Evolutionary conservation across 2,797 vertebrate genomes (phyloP).

Genomic region (Austrolebias charrua): DNA sequence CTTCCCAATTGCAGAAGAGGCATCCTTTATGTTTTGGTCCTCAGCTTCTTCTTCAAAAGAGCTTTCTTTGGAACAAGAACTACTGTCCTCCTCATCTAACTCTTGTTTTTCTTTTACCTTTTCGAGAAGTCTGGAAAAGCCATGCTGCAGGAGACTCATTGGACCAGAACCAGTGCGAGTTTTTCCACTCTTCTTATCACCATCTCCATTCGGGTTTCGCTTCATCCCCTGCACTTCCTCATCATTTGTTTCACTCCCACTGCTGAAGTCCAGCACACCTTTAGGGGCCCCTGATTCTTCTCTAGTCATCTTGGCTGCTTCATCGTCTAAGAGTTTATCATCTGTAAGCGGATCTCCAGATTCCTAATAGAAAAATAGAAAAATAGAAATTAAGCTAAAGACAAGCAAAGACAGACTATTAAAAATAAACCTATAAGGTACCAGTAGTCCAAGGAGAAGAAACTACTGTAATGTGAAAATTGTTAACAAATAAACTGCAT

Average conservation of each 20-base stretch:
- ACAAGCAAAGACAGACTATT: not conserved
- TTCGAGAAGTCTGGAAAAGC: slow-evolving; percentile 82
- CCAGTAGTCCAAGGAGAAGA: not conserved
- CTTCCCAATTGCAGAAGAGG: slow-evolving; percentile 16
- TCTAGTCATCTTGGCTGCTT: slow-evolving; percentile 21
- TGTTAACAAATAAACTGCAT: too few relatives aligned
- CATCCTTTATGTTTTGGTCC: slow-evolving; percentile 31
- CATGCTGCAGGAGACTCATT: slow-evolving; percentile 82
- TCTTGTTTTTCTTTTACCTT: slow-evolving; percentile 41
- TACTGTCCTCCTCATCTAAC: slow-evolving; percentile 35
- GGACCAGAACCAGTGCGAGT: slow-evolving; percentile 52
- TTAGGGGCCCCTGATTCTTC: slow-evolving; percentile 17
- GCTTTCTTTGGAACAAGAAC: slow-evolving; percentile 40
- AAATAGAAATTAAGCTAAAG: slow-evolving; percentile 8
- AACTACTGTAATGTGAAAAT: not conserved
- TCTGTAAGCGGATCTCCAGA: slow-evolving; percentile 15
- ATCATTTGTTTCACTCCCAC: slow-evolving; percentile 86
- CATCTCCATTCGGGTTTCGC: slow-evolving; percentile 49
- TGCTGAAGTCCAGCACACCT: slow-evolving; percentile 77
- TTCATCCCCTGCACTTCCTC: slow-evolving; percentile 62
- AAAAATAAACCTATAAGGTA: not conserved
- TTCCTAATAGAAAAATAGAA: slow-evolving; percentile 45
- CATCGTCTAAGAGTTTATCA: slow-evolving; percentile 4
- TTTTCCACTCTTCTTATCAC: slow-evolving; percentile 22
- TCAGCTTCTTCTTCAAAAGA: slow-evolving; percentile 55